Conservation (phyloP, 2,797 vertebrate species). For the Emydoidea blandingii region DNA sequence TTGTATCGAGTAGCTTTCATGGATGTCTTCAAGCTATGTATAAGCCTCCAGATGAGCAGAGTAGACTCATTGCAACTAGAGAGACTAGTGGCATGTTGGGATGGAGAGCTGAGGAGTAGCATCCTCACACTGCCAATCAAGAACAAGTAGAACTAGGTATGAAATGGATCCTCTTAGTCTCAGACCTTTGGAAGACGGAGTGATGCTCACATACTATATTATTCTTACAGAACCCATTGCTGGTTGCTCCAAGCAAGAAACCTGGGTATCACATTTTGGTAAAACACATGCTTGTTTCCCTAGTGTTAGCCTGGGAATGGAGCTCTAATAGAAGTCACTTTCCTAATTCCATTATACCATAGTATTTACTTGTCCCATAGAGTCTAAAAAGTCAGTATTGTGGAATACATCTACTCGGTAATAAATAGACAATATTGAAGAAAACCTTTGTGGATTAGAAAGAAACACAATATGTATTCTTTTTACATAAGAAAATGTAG, state of each 20-base stretch:
- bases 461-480: rapidly evolving
- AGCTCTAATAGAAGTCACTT: background rate
- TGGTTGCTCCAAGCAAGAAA: background rate
- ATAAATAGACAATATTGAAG: background rate
- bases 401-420: background rate
- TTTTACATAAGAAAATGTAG: background rate
- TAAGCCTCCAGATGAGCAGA: background rate
- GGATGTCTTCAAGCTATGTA: background rate
- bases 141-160: background rate
- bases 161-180: background rate
- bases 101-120: background rate
- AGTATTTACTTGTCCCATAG: background rate
- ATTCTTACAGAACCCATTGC: background rate
- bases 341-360: background rate
- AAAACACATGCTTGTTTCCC: background rate
- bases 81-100: background rate
- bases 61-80: background rate
- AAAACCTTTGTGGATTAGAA: background rate
- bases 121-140: background rate
- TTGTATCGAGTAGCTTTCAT: background rate
- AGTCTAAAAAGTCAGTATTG: background rate
- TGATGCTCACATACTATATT: background rate
- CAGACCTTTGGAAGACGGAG: background rate
- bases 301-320: rapidly evolving
- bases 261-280: background rate